phyloP scores from a whole-genome alignment of 1,140 invertebrate genomes.

The Pantala flavescens region DNA sequence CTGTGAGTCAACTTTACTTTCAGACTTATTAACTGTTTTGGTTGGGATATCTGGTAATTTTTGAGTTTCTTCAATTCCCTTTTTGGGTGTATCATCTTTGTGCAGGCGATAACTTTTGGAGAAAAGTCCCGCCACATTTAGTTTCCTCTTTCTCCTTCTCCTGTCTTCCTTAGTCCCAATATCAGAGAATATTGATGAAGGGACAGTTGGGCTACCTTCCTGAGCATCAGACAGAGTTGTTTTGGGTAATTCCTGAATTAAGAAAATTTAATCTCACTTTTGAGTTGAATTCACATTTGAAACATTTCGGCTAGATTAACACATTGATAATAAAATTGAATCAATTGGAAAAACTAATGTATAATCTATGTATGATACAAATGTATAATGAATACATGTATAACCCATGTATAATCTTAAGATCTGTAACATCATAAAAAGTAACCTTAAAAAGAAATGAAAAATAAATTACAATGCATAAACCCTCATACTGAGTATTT shows the following conservation, averaged over 20 bases:
- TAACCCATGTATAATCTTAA: too few relatives aligned
- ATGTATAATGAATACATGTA: too few relatives aligned
- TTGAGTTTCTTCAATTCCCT: neutral
- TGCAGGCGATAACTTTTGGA: constrained; percentile 25
- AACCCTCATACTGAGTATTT: too few relatives aligned
- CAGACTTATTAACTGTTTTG: neutral
- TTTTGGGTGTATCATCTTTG: constrained; percentile 7
- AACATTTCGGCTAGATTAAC: too few relatives aligned
- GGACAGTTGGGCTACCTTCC: neutral
- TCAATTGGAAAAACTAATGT: too few relatives aligned
- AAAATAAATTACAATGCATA: too few relatives aligned
- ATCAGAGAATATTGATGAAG: constrained; percentile 16
- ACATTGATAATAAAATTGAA: too few relatives aligned
- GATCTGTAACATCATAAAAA: too few relatives aligned
- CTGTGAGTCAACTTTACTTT: neutral
- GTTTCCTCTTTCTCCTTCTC: constrained; percentile 54
- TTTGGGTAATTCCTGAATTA: neutral
- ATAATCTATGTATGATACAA: too few relatives aligned
- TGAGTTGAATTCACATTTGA: too few relatives aligned
- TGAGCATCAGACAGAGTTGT: neutral
- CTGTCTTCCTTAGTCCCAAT: constrained; percentile 52
- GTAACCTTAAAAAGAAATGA: too few relatives aligned
- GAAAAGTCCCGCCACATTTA: constrained; percentile 58
- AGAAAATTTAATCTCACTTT: too few relatives aligned
- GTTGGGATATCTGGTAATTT: neutral